phyloP scores from a whole-genome alignment of 2,113 vertebrate species.

The Acanthochromis polyacanthus region DNA sequence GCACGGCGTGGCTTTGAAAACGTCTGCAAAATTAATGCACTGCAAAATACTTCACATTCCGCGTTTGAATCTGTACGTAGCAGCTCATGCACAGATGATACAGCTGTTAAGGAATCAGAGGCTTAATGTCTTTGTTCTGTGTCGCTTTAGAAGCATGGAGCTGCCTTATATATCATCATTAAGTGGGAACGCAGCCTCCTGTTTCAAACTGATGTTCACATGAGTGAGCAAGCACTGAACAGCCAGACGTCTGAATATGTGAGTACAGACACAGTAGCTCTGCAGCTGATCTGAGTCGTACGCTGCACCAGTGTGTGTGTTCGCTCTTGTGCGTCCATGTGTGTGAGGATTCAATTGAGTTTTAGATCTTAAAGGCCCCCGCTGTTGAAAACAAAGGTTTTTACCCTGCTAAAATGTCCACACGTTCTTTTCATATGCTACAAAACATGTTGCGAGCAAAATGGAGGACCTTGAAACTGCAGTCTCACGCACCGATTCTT shows the following conservation, averaged over 20 bases:
- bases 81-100: not conserved
- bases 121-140: slow-evolving; percentile 4
- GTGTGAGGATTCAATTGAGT: not conserved
- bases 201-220: slow-evolving; percentile 2
- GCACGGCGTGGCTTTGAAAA: too few relatives aligned
- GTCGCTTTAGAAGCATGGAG: not conserved
- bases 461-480: not conserved
- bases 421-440: too few relatives aligned
- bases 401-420: too few relatives aligned
- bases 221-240: not conserved
- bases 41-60: not conserved
- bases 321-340: not conserved
- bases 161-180: not conserved
- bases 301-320: not conserved
- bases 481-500: too few relatives aligned
- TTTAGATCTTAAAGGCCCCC: too few relatives aligned
- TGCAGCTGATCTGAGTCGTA: not conserved
- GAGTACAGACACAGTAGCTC: not conserved
- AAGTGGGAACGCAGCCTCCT: not conserved
- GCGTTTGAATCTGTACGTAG: not conserved
- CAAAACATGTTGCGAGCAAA: not conserved
- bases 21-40: not conserved
- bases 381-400: too few relatives aligned
- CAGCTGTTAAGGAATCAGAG: not conserved
- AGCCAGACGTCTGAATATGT: not conserved